A percentile compares a stretch with the other conserved stretches of the same genome.
Conservation (phyloP, 2,113 vertebrate genomes). For the Pterophyllum scalare region DNA sequence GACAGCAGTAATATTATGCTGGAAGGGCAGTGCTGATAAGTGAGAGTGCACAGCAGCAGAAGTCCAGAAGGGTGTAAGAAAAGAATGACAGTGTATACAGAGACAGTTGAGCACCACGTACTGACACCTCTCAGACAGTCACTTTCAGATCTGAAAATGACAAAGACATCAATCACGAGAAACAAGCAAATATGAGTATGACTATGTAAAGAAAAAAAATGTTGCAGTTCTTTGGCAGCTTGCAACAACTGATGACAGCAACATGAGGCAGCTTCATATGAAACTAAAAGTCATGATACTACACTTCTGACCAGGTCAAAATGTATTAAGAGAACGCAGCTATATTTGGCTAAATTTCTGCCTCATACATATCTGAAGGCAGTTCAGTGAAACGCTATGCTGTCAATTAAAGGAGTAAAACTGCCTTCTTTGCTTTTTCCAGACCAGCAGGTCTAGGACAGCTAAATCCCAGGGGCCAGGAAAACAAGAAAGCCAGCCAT, state of each 20-base stretch:
- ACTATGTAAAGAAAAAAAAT: not conserved
- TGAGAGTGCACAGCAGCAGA: not conserved
- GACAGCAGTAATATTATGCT: constrained; percentile 9
- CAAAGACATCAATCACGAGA: constrained; percentile 24
- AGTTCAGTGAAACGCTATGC: constrained; percentile 25
- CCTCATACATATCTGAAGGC: constrained; percentile 27
- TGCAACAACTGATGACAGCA: not conserved
- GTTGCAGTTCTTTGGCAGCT: not conserved
- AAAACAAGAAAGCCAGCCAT: not conserved
- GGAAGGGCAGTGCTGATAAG: not conserved
- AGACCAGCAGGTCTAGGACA: constrained; percentile 41
- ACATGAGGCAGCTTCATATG: not conserved
- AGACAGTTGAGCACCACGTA: constrained; percentile 61
- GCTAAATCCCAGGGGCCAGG: constrained; percentile 12
- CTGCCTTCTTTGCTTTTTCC: constrained; percentile 49
- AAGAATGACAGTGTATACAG: not conserved
- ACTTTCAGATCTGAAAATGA: constrained; percentile 83
- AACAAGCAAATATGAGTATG: not conserved
- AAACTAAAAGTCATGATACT: constrained; percentile 12
- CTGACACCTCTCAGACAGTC: constrained; percentile 82
- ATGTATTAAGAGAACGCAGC: constrained; percentile 14
- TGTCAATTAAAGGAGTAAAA: constrained; percentile 46
- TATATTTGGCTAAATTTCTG: constrained; percentile 34
- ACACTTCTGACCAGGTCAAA: constrained; percentile 29
- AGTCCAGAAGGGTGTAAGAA: not conserved